Conservation (phyloP, 2,113 vertebrate genomes). For the Etheostoma spectabile region DNA sequence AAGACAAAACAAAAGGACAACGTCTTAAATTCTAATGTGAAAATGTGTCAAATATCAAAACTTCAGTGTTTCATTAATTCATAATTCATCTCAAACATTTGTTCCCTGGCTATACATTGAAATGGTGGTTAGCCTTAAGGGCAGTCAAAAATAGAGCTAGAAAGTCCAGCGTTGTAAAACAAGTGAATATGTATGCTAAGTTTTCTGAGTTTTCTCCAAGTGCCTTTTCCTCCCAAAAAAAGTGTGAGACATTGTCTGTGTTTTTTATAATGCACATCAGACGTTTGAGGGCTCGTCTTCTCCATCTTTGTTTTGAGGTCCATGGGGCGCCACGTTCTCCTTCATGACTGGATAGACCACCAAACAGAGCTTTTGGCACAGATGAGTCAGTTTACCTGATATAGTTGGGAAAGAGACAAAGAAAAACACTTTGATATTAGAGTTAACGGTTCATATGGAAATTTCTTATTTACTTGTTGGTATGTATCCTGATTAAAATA, state of each 20-base stretch:
- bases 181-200: background rate
- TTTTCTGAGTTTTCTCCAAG: background rate
- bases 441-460: background rate
- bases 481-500: background rate
- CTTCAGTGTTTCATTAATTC: background rate
- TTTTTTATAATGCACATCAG: background rate
- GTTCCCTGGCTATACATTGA: background rate
- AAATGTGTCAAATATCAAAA: background rate
- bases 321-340: background rate
- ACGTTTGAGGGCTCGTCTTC: background rate
- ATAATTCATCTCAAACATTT: slow-evolving; percentile 13
- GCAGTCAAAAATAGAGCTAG: background rate
- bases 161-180: slow-evolving; percentile 3
- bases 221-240: rapidly evolving
- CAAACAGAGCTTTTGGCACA: slow-evolving; percentile 86
- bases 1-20: background rate
- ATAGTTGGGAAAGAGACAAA: background rate
- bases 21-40: background rate
- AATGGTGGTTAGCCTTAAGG: slow-evolving; percentile 22
- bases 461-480: background rate
- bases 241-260: background rate
- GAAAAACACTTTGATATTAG: background rate
- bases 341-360: slow-evolving; percentile 83
- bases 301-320: background rate
- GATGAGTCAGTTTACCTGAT: slow-evolving; percentile 82